These are phyloP conservation scores for Torymus aiolomorphi DNA, from an alignment of 2,888 invertebrate genomes.

Conservation along the genomic window DNA sequence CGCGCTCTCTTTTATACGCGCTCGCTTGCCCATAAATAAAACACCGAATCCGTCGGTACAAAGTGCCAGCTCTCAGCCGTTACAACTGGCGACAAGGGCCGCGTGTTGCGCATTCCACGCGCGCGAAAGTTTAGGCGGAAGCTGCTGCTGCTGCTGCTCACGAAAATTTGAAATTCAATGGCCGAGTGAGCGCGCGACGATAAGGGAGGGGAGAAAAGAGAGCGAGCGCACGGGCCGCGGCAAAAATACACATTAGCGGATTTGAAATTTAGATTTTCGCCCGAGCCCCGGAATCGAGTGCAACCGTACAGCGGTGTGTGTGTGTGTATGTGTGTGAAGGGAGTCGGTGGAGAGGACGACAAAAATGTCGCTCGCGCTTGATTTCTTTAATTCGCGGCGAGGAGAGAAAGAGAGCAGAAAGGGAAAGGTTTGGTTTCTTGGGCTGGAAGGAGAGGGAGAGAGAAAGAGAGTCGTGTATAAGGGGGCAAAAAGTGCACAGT, in stretches of 20 bases:
- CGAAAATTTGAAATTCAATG: slow-evolving; percentile 73
- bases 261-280: slow-evolving; percentile 72
- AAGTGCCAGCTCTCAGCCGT: slow-evolving; percentile 34
- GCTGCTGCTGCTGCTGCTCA: too few species aligned
- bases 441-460: too few species aligned
- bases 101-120: too few species aligned
- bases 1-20: neutral
- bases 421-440: too few species aligned
- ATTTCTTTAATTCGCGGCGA: slow-evolving; percentile 38
- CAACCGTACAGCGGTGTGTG: neutral
- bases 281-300: slow-evolving; percentile 53
- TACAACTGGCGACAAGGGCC: too few species aligned
- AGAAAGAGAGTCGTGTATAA: too few species aligned
- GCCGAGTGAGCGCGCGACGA: slow-evolving; percentile 60
- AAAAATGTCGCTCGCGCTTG: slow-evolving; percentile 31
- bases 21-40: slow-evolving; percentile 49
- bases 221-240: slow-evolving; percentile 58
- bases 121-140: slow-evolving; percentile 36
- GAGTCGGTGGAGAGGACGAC: neutral
- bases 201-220: slow-evolving; percentile 64
- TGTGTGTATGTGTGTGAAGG: too few species aligned
- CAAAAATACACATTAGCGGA: slow-evolving; percentile 74
- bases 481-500: too few species aligned
- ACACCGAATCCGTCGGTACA: slow-evolving; percentile 48
- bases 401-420: too few species aligned